These are phyloP conservation scores for Ephialtes manifestator DNA, from an alignment of 2,888 invertebrate species.

Conservation along the genomic window DNA sequence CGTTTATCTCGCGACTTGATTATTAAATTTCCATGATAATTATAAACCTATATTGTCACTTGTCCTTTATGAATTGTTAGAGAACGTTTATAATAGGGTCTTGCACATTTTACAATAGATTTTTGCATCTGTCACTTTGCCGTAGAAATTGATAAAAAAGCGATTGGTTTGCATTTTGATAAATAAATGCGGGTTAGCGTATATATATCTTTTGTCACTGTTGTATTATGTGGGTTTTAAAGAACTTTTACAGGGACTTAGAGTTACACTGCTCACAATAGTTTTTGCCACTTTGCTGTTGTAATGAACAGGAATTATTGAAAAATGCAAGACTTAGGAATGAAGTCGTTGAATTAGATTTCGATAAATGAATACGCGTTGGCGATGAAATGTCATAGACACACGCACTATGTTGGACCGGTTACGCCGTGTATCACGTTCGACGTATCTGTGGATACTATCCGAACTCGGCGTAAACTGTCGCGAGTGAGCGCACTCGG, in stretches of 20 bases:
- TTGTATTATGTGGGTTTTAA: neutral
- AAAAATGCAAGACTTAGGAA: neutral
- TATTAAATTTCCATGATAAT: no score
- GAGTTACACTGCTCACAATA: neutral
- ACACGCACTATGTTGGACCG: neutral
- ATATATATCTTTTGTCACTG: neutral
- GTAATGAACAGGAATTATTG: no score
- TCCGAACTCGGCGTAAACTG: slow-evolving; percentile 10
- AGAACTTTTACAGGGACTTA: neutral
- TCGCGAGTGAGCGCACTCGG: neutral
- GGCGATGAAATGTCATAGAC: neutral
- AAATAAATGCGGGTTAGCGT: neutral
- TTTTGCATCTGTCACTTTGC: no score
- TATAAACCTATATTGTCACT: no score
- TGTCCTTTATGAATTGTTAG: no score
- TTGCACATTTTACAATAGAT: no score
- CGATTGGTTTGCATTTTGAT: no score
- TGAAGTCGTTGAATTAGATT: neutral
- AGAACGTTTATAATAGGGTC: no score
- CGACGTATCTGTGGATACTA: slow-evolving; percentile 10
- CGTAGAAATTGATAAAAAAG: no score
- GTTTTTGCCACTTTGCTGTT: no score
- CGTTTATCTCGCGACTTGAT: neutral
- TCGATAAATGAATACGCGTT: neutral
- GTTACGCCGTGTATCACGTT: slow-evolving; percentile 1